Evolutionary conservation across 2,888 invertebrate species (phyloP).

Genomic region (Aphidoletes aphidimyza): DNA sequence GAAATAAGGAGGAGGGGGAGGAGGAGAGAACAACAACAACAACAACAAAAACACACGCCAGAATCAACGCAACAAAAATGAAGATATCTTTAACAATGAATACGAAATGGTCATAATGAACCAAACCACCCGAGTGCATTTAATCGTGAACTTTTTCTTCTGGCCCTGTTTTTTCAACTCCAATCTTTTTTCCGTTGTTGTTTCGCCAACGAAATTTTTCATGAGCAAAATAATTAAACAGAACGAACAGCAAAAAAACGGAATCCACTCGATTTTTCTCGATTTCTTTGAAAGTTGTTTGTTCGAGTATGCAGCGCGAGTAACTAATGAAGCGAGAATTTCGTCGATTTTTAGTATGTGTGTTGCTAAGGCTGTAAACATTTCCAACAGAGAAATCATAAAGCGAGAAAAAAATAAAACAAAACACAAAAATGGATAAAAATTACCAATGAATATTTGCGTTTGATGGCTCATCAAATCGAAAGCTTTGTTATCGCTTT

Average conservation of each 20-base stretch:
- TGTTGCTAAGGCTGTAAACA: too few species aligned
- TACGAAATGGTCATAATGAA: constrained; percentile 26
- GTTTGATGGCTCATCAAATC: constrained; percentile 40
- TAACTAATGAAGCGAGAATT: too few species aligned
- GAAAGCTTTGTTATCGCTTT: background rate
- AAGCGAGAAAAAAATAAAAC: too few species aligned
- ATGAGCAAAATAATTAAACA: background rate
- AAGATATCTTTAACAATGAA: background rate
- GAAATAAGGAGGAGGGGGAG: too few species aligned
- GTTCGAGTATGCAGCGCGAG: too few species aligned
- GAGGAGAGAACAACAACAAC: too few species aligned
- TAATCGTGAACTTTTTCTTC: background rate
- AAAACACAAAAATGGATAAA: background rate
- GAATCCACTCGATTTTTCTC: too few species aligned
- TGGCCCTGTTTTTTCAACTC: background rate
- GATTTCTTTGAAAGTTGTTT: too few species aligned
- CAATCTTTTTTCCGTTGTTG: background rate
- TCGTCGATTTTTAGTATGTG: too few species aligned
- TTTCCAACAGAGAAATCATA: too few species aligned
- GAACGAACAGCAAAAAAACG: background rate
- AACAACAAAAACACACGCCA: too few species aligned
- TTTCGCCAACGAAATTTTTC: background rate
- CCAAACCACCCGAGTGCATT: constrained; percentile 21
- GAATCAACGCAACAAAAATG: background rate
- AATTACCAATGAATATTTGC: background rate